Evolutionary conservation across 2,888 invertebrate genomes (phyloP).

Genomic region (Tenthredo amoena): DNA sequence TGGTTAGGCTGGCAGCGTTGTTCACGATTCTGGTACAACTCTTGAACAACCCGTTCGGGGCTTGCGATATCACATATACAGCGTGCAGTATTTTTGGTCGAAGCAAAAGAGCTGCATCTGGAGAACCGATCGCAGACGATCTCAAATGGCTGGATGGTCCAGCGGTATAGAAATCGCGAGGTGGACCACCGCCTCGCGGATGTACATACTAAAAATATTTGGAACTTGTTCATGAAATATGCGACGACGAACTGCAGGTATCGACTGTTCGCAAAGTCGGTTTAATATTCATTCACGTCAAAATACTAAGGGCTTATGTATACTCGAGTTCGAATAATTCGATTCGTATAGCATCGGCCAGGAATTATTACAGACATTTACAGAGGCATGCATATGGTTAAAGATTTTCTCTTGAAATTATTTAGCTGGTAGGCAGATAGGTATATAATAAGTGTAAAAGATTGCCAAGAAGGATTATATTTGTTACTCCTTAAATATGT

Average conservation of each 20-base stretch:
- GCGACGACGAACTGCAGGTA: neutral
- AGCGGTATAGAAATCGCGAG: neutral
- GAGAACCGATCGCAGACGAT: neutral
- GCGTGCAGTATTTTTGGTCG: slow-evolving; percentile 12
- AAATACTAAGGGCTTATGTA: neutral
- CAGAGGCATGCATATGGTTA: neutral
- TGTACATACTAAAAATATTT: neutral
- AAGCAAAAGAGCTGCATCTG: neutral
- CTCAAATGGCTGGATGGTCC: neutral
- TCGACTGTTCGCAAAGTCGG: neutral
- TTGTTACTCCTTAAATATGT: slow-evolving; percentile 25
- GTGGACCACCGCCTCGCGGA: slow-evolving; percentile 25
- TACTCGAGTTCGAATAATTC: neutral
- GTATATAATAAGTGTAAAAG: slow-evolving; percentile 12
- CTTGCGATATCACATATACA: slow-evolving; percentile 20
- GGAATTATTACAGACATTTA: neutral
- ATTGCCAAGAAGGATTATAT: slow-evolving; percentile 22
- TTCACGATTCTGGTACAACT: slow-evolving; percentile 51
- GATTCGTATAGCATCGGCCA: neutral
- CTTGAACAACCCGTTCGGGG: slow-evolving; percentile 39
- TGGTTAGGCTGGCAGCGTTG: slow-evolving; percentile 56
- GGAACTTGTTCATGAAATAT: slow-evolving; percentile 1
- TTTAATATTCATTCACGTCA: neutral
- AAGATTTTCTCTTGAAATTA: slow-evolving; percentile 6
- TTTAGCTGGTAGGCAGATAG: neutral